Percentiles rank a stretch among this genome's conserved stretches.
These are phyloP conservation scores for Pedetes capensis DNA, from an alignment of 2,113 vertebrate genomes.

Conservation along the genomic window DNA sequence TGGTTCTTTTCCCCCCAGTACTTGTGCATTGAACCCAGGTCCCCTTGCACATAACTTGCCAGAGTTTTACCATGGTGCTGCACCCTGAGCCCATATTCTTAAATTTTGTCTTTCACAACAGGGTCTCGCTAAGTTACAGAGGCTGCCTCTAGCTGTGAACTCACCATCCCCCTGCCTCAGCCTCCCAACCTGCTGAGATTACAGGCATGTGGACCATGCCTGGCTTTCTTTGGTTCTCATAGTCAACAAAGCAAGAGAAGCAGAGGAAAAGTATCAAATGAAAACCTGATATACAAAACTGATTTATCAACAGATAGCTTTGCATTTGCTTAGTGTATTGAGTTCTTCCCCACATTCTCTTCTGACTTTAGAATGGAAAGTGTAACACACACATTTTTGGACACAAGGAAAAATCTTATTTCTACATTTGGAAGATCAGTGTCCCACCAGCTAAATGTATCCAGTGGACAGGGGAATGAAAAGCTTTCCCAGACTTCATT, in stretches of 20 bases:
- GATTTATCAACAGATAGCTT: not conserved
- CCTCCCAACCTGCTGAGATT: too few species aligned
- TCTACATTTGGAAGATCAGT: not conserved
- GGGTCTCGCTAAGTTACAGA: too few species aligned
- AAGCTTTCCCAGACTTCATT: not conserved
- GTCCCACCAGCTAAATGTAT: not conserved
- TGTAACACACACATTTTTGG: not conserved
- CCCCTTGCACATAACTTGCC: too few species aligned
- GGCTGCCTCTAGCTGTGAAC: too few species aligned
- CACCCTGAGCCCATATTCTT: too few species aligned
- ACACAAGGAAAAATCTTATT: not conserved
- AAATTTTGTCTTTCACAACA: too few species aligned
- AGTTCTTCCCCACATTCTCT: not conserved
- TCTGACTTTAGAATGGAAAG: constrained; percentile 8
- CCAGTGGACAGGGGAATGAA: not conserved
- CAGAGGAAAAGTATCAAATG: not conserved
- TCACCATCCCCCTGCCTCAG: too few species aligned
- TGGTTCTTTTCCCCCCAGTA: too few species aligned
- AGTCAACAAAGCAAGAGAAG: not conserved
- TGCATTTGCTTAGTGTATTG: not conserved
- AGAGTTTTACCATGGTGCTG: too few species aligned
- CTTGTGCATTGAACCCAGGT: too few species aligned
- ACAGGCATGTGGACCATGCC: too few species aligned
- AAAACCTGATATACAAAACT: not conserved
- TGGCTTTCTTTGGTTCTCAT: not conserved